Conservation (phyloP, 2,113 vertebrate species). For the Coptodon bakossiorum region DNA sequence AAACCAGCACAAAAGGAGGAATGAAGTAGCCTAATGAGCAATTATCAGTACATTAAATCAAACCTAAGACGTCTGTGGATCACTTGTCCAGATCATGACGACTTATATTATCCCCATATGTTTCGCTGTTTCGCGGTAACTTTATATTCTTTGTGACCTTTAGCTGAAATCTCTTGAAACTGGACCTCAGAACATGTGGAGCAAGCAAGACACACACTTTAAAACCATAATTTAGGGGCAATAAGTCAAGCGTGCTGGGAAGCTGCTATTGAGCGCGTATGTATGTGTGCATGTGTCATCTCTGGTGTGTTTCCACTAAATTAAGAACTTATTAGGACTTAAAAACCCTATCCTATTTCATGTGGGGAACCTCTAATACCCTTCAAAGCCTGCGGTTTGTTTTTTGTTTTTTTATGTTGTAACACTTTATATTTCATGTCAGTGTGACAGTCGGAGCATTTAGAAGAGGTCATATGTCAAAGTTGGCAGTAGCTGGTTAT, state of each 20-base stretch:
- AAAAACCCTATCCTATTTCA: slow-evolving; percentile 53
- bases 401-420: slow-evolving; percentile 33
- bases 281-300: neutral
- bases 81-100: neutral
- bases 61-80: neutral
- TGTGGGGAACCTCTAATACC: slow-evolving; percentile 33
- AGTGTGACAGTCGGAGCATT: slow-evolving; percentile 23
- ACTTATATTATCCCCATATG: neutral
- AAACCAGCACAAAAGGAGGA: neutral
- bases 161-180: neutral
- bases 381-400: slow-evolving; percentile 50
- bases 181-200: neutral
- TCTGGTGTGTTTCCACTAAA: slow-evolving; percentile 45
- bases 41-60: neutral
- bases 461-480: slow-evolving; percentile 45
- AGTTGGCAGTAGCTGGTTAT: slow-evolving; percentile 17
- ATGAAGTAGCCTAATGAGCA: neutral
- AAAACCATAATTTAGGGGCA: slow-evolving; percentile 8
- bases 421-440: slow-evolving; percentile 61
- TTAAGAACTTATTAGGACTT: slow-evolving; percentile 63
- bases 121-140: neutral
- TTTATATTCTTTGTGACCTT: neutral
- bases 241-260: slow-evolving; percentile 24
- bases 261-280: neutral
- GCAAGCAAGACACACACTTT: neutral